These are phyloP conservation scores for Polylopha cassiicola DNA, from an alignment of 2,888 invertebrate genomes.

Conservation along the genomic window DNA sequence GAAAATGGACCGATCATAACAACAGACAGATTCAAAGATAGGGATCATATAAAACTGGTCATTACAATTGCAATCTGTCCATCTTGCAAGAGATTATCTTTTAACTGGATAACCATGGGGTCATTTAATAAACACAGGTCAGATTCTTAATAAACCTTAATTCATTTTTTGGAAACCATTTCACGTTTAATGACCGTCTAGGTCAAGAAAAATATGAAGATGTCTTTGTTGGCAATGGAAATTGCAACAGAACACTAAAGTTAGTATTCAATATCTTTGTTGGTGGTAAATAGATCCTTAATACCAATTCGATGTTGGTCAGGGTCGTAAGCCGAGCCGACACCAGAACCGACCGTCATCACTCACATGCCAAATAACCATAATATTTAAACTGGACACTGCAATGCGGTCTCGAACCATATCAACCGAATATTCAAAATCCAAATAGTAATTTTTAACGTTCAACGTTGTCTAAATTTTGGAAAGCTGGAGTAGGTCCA, in stretches of 20 bases:
- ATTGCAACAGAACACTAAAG: too few relatives aligned
- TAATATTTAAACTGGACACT: too few relatives aligned
- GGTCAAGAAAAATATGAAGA: conserved; percentile 5
- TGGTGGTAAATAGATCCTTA: too few relatives aligned
- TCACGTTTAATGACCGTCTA: conserved; percentile 22
- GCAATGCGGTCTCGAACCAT: too few relatives aligned
- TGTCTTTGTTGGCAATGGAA: too few relatives aligned
- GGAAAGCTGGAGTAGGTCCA: too few relatives aligned
- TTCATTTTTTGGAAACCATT: conserved; percentile 10
- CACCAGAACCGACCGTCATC: conserved; percentile 39
- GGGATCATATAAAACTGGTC: conserved; percentile 29
- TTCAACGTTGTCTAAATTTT: too few relatives aligned
- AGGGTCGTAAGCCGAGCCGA: too few relatives aligned
- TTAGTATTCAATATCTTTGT: too few relatives aligned
- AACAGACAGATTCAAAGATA: conserved; percentile 6
- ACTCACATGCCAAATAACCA: conserved; percentile 37
- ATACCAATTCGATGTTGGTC: too few relatives aligned
- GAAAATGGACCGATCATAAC: conserved; percentile 25
- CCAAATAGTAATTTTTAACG: too few relatives aligned
- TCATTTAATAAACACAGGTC: conserved; percentile 18
- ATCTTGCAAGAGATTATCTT: conserved; percentile 25
- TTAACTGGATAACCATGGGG: conserved; percentile 35
- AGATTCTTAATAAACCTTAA: conserved; percentile 6
- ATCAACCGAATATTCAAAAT: too few relatives aligned
- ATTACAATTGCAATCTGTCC: conserved; percentile 31